Evolutionary conservation across 2,888 invertebrate species (phyloP), one percentile per base, ranked within the genome.

Genomic region (Laothoe populi): DNA sequence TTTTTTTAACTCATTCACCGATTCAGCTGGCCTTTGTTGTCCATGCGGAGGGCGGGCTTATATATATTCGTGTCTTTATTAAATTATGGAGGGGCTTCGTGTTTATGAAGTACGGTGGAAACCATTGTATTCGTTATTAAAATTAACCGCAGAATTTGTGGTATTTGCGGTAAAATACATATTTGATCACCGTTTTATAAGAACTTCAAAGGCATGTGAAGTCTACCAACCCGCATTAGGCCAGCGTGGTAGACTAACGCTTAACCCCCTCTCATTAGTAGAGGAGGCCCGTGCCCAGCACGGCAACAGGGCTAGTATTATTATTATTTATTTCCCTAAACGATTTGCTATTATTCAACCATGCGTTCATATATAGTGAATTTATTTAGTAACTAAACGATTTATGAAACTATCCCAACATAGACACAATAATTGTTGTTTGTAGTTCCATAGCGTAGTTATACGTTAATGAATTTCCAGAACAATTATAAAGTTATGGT

Each of bases 401-500:
- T 53, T 53, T 19, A 31, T 53, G 19, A 31, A 53, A 53, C 35
- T 35, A 26, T 24, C 13, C 31, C 31, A 53, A 44, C 16, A 31
- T 31, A 53, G 19, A 35, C 19, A 53, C 8, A 31, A 49, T 19
- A 19, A 53, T 19, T 19, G 31, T 19, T 53, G 53, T 53, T 53
- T 53, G 35, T 19, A 53, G 19, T 5, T 53, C 31, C 35, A 53
- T n/a, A 44, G 19, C 19, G 35, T 53, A 53, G 53, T 53, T 35
- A 53, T 35, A 53, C 19, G 53, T 35, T 35, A 53, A 53, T 53
- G 31, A 60, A 60, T 53, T n/a, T 44, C 16, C n/a, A 57, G 49
- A 60, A 65, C 67, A 70, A 76, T 76, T 72, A 71, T 68, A 68
- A 67, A 68, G 67, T 67, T 53, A 59, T 62, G 64, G 62, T 64